A percentile compares a stretch with the other conserved stretches of the same genome.
Evolutionary conservation across 2,888 invertebrate species (phyloP).

Genomic region (Epirrhoe alternata): DNA sequence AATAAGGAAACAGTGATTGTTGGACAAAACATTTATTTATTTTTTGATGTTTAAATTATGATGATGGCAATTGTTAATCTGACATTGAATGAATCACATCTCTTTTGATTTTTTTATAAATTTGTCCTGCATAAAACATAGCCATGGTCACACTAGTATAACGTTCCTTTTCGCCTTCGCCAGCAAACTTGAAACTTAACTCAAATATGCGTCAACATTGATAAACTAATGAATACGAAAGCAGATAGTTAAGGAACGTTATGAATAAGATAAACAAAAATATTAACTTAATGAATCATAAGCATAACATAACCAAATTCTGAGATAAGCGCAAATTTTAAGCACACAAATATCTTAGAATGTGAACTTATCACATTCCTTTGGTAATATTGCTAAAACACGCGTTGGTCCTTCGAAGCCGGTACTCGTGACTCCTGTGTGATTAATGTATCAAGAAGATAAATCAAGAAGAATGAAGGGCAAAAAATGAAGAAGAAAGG

Average conservation of each 20-base stretch:
- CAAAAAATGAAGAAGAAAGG: not conserved
- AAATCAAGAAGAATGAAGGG: not conserved
- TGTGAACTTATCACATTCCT: not conserved
- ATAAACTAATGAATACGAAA: conserved; percentile 17
- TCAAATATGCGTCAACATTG: conserved; percentile 19
- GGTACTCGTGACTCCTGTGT: no score
- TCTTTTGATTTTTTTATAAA: not conserved
- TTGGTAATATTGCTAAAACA: not conserved
- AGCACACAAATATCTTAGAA: conserved; percentile 9
- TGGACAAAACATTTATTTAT: not conserved
- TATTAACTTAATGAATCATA: conserved; percentile 34
- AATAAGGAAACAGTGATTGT: not conserved
- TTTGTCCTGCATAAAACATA: not conserved
- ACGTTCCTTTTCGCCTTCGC: not conserved
- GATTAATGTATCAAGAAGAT: not conserved
- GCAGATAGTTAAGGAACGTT: conserved; percentile 9
- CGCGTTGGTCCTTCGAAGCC: not conserved
- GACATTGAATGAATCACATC: not conserved
- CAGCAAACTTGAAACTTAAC: conserved; percentile 3
- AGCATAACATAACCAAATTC: no score
- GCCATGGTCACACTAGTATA: conserved; percentile 5
- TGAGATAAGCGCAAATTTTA: conserved; percentile 29
- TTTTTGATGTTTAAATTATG: not conserved
- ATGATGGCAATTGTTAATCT: not conserved
- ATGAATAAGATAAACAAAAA: conserved; percentile 25